Percentiles rank a stretch among this genome's conserved stretches.
Evolutionary conservation across 2,888 invertebrate species (phyloP).

Genomic region (Yponomeuta evonymella): DNA sequence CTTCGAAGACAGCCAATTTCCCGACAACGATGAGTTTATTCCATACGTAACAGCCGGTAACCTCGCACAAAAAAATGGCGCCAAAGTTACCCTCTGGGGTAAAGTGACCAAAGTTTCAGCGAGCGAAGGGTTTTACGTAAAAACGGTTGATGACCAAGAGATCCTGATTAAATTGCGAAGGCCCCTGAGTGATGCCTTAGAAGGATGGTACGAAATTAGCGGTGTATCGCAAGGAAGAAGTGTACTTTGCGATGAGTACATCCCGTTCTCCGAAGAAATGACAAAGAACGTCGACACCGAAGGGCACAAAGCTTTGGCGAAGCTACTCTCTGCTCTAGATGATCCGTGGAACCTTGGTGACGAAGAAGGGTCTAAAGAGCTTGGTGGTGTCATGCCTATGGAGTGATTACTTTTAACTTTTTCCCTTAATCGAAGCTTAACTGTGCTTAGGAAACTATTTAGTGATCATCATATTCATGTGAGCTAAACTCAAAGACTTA

Average conservation of each 20-base stretch:
- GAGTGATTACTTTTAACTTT: slow-evolving; percentile 29
- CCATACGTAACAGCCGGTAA: slow-evolving; percentile 68
- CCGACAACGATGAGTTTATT: slow-evolving; percentile 66
- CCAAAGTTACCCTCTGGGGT: slow-evolving; percentile 66
- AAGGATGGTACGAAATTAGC: slow-evolving; percentile 69
- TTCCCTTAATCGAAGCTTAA: too few relatives aligned
- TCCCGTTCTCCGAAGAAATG: slow-evolving; percentile 55
- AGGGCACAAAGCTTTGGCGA: slow-evolving; percentile 60
- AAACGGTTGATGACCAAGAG: slow-evolving; percentile 67
- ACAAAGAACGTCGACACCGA: slow-evolving; percentile 59
- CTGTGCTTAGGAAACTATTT: neutral
- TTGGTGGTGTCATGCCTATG: slow-evolving; percentile 53
- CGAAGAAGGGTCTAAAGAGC: slow-evolving; percentile 30
- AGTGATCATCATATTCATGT: neutral
- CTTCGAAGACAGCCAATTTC: slow-evolving; percentile 65
- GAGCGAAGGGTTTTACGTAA: slow-evolving; percentile 62
- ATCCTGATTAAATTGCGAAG: slow-evolving; percentile 53
- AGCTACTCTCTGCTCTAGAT: slow-evolving; percentile 56
- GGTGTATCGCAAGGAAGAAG: slow-evolving; percentile 65
- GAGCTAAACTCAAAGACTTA: neutral
- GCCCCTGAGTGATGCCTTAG: slow-evolving; percentile 57
- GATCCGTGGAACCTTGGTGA: slow-evolving; percentile 71
- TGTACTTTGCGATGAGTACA: slow-evolving; percentile 64
- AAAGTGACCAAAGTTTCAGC: slow-evolving; percentile 64
- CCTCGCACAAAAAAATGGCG: slow-evolving; percentile 61